Evolutionary conservation across 2,888 invertebrate genomes (phyloP).

Genomic region (Erebia aethiops): DNA sequence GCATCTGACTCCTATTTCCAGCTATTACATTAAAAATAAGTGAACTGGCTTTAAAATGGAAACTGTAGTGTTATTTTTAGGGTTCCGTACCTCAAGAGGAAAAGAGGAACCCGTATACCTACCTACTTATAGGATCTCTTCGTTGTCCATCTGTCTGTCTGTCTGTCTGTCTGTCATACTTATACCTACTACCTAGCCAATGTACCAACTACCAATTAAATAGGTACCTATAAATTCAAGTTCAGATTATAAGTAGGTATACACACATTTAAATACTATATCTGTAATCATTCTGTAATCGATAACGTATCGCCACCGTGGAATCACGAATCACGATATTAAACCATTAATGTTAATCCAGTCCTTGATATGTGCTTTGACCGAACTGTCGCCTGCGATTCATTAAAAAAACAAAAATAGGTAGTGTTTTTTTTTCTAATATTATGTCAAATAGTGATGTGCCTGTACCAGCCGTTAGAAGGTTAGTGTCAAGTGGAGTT

Average conservation of each 20-base stretch:
- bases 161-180: too few relatives aligned
- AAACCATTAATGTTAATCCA: constrained; percentile 33
- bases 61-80: too few relatives aligned
- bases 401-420: constrained; percentile 2
- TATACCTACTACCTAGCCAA: too few relatives aligned
- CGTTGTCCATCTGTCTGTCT: too few relatives aligned
- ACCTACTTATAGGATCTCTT: too few relatives aligned
- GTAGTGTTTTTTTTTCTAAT: neutral
- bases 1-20: constrained; percentile 8
- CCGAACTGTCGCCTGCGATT: neutral
- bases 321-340: constrained; percentile 21
- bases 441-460: constrained; percentile 26
- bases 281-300: constrained; percentile 30
- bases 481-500: constrained; percentile 18
- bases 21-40: neutral
- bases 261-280: too few relatives aligned
- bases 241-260: constrained; percentile 1
- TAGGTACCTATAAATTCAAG: neutral
- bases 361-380: constrained; percentile 19
- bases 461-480: constrained; percentile 27
- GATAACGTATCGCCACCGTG: constrained; percentile 38
- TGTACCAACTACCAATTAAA: too few relatives aligned
- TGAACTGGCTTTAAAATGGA: neutral
- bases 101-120: too few relatives aligned
- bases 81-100: too few relatives aligned